These are phyloP conservation scores for Harpagifer antarcticus DNA, from an alignment of 2,797 vertebrate species.

Conservation along the genomic window DNA sequence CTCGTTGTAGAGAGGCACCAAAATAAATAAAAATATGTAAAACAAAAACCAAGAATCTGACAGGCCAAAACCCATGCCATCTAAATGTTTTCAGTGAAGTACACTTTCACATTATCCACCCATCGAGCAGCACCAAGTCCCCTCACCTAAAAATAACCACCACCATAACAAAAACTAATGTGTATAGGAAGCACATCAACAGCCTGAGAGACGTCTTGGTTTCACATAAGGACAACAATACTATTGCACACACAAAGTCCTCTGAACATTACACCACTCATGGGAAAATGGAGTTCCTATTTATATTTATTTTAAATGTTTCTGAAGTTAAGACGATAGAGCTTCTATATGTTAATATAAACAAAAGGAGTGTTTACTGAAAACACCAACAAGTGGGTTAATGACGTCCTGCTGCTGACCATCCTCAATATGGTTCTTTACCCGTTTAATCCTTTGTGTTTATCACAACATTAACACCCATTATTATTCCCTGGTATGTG, in stretches of 20 bases:
- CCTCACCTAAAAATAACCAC: conserved; percentile 65
- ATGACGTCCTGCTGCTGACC: conserved; percentile 32
- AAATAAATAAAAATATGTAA: conserved; percentile 72
- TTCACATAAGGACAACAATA: conserved; percentile 59
- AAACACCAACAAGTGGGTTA: conserved; percentile 31
- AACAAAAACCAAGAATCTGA: conserved; percentile 58
- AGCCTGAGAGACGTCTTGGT: conserved; percentile 62
- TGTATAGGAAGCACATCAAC: conserved; percentile 75
- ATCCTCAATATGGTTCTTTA: conserved; percentile 14
- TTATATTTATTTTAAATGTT: conserved; percentile 37
- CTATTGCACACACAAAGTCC: conserved; percentile 64
- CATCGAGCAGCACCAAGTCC: conserved; percentile 71
- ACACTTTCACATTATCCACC: conserved; percentile 65
- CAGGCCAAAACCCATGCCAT: conserved; percentile 50
- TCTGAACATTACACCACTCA: conserved; percentile 70
- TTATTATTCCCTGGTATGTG: conserved; percentile 1
- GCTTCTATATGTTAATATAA: conserved; percentile 53
- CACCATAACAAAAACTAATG: conserved; percentile 64
- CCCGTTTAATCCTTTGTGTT: conserved; percentile 23
- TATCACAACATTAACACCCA: conserved; percentile 2
- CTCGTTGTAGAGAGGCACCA: conserved; percentile 68
- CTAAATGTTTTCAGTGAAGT: conserved; percentile 56
- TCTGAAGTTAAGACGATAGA: conserved; percentile 30
- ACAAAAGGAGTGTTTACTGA: conserved; percentile 38
- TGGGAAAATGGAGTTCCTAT: conserved; percentile 44